Conservation (phyloP, 2,888 invertebrate genomes). For the Julus scanicus region DNA sequence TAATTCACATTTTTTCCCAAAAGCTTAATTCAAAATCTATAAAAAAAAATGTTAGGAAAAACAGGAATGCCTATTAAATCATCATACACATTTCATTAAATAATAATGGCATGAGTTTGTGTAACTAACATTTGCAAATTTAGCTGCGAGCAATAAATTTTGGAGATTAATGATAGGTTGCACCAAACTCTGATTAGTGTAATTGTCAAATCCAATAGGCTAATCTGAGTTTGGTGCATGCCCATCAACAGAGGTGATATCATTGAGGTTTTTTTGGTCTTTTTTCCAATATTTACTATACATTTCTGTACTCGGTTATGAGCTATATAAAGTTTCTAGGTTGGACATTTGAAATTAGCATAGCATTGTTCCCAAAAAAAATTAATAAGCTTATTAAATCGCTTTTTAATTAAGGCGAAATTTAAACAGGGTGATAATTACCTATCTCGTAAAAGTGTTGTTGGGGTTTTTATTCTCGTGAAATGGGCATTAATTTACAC, state of each 20-base stretch:
- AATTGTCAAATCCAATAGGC: neutral
- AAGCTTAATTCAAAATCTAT: too few species aligned
- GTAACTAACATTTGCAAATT: neutral
- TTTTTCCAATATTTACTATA: too few species aligned
- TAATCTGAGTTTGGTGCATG: neutral
- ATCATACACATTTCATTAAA: neutral
- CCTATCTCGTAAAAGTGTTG: neutral
- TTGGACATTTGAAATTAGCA: neutral
- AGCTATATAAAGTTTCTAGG: neutral
- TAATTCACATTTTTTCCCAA: too few species aligned
- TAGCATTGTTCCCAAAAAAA: neutral
- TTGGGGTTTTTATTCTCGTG: neutral
- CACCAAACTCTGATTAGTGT: neutral
- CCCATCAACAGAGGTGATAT: too few species aligned
- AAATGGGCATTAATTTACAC: constrained; percentile 35
- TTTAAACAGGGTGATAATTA: constrained; percentile 36
- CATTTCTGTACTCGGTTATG: neutral
- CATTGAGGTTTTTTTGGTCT: too few species aligned
- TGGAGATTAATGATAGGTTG: neutral
- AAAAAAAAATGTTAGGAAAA: too few species aligned
- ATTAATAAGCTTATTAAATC: neutral
- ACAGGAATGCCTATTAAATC: neutral
- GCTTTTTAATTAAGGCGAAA: neutral
- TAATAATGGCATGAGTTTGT: neutral
- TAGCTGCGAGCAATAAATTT: constrained; percentile 21